phyloP scores from a whole-genome alignment of 2,888 invertebrate species.

The Liodrosophila aerea region DNA sequence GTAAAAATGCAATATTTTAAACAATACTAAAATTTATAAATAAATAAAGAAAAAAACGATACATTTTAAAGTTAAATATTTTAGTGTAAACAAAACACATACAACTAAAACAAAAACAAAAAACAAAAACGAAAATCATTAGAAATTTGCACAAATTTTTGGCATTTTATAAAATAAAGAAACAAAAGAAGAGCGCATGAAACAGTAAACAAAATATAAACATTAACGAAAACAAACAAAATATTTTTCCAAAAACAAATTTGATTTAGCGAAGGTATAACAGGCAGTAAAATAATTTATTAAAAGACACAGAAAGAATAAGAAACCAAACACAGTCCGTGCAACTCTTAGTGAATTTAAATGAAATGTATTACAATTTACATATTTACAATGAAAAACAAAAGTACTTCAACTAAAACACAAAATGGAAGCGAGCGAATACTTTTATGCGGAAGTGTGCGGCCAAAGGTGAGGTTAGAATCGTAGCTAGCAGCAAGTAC shows the following conservation, averaged over 20 bases:
- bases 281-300: constrained; percentile 36
- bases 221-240: constrained; percentile 41
- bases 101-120: constrained; percentile 33
- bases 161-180: constrained; percentile 73
- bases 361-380: constrained; percentile 62
- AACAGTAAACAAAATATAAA: constrained; percentile 40
- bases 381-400: constrained; percentile 57
- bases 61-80: constrained; percentile 75
- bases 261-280: constrained; percentile 72
- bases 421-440: constrained; percentile 25
- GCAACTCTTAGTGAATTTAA: constrained; percentile 79
- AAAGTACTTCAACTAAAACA: constrained; percentile 21
- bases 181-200: constrained; percentile 23
- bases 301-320: constrained; percentile 24
- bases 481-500: constrained; percentile 62
- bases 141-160: constrained; percentile 79
- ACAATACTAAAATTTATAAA: constrained; percentile 45
- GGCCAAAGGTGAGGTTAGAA: constrained; percentile 59
- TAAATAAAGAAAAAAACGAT: constrained; percentile 40
- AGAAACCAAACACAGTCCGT: constrained; percentile 62
- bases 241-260: constrained; percentile 67
- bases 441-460: constrained; percentile 33
- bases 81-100: constrained; percentile 57
- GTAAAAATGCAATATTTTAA: constrained; percentile 13
- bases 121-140: constrained; percentile 52